Conservation (phyloP, 53 echinoderm and acorn worm genomes). For the Patiria pectinifera region DNA sequence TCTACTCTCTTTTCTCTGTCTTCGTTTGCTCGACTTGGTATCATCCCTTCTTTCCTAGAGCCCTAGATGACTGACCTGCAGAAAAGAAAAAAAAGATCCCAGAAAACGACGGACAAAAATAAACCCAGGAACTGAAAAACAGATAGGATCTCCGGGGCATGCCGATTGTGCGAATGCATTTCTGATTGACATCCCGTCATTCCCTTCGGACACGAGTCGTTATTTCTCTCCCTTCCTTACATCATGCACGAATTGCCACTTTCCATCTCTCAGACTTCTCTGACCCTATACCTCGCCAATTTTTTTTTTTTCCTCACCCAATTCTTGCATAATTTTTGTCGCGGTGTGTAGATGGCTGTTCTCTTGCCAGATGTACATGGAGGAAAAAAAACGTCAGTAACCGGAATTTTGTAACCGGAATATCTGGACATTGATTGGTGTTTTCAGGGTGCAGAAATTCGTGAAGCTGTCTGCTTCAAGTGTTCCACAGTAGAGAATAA, state of each 20-base stretch:
- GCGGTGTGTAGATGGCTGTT: background rate
- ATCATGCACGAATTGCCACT: background rate
- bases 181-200: slow-evolving; percentile 30
- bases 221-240: background rate
- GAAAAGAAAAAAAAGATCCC: slow-evolving; percentile 9
- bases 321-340: background rate
- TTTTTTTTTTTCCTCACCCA: background rate
- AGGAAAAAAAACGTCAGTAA: background rate
- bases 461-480: too few species aligned
- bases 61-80: slow-evolving; percentile 39
- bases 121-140: slow-evolving; percentile 27
- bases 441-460: background rate
- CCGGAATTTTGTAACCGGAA: background rate
- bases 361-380: too few species aligned
- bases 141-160: slow-evolving; percentile 12
- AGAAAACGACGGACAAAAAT: background rate
- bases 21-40: slow-evolving; percentile 10
- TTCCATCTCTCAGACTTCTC: background rate
- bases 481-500: too few species aligned
- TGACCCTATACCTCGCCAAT: background rate
- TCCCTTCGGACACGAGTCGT: slow-evolving; percentile 32
- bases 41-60: slow-evolving; percentile 14
- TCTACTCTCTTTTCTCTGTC: background rate
- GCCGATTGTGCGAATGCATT: slow-evolving; percentile 45
- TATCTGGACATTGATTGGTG: background rate